Evolutionary conservation across 2,888 invertebrate species (phyloP), one percentile per base, ranked within the genome.

Genomic region (Tenthredo scrophulariae): DNA sequence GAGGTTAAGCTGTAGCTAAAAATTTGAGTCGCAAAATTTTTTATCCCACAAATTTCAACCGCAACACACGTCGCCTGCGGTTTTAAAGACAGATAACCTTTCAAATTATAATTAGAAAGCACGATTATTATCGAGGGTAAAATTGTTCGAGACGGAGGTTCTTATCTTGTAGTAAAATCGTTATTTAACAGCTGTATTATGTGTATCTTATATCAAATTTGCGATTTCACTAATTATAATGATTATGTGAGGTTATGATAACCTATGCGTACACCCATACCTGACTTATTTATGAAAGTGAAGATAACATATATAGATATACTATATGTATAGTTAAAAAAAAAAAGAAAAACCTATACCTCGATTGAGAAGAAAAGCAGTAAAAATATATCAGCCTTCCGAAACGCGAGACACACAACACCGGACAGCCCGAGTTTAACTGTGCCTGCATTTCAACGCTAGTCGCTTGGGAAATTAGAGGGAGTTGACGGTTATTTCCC

Each of bases 381-480:
- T n/a, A n/a, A 37, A 33, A 37, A 15, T 37, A 37, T 70, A 70
- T 70, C 67, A 33, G 22, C 70, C 33, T 37, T 37, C 29, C 33
- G 18, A 70, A 70, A 70, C 70, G 37, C 15, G 18, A 70, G 70
- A 70, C 37, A 5, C 70, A 70, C 37, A 70, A 33, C 33, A 70
- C 37, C 37, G 70, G 70, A 70, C 70, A 70, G 70, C 70, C 29
- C 37, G 70, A 33, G 37, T 37, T 70, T 37, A 37, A 70, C 70
- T 70, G 70, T 70, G 37, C 18, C 9, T 70, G 70, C 37, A 70
- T 70, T 70, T 70, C 18, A 70, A 33, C 70, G 29, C 62, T 13
- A 70, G 70, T 70, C 70, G 18, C 5, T 29, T 33, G 18, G 70
- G n/a, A n/a, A 70, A 29, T 70, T n/a, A 13, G 15, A 37, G 70